Percentiles rank a stretch among this genome's conserved stretches.
Conservation (phyloP, 2,113 vertebrate species). For the Ptilonorhynchus violaceus region DNA sequence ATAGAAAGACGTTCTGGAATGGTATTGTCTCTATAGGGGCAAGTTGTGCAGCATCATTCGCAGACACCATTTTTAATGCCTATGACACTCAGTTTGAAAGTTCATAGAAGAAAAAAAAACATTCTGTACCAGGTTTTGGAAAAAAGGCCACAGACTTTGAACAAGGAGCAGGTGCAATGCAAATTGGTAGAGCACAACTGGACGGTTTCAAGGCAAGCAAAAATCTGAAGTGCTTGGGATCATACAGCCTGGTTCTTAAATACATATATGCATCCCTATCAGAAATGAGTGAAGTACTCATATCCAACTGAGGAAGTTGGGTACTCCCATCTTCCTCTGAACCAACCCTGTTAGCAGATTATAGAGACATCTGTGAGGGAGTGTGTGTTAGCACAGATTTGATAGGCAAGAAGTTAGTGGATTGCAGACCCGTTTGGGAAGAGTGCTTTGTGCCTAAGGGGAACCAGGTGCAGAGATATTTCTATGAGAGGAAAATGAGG, state of each 20-base stretch:
- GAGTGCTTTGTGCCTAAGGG: background rate
- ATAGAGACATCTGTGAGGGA: background rate
- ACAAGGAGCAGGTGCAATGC: background rate
- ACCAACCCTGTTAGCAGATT: background rate
- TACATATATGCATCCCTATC: background rate
- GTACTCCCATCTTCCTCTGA: background rate
- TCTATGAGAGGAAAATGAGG: background rate
- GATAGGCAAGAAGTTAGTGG: background rate
- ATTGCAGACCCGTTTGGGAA: background rate
- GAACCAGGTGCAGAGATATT: background rate
- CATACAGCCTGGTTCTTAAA: background rate
- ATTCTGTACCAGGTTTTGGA: background rate
- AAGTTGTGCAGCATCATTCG: fast-evolving
- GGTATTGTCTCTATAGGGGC: background rate
- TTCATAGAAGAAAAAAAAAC: background rate
- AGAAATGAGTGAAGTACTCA: background rate
- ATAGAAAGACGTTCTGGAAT: background rate
- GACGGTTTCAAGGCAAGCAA: background rate
- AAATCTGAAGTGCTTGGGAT: background rate
- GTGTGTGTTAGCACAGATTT: fast-evolving
- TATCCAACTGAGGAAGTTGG: too few species aligned
- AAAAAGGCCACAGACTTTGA: background rate
- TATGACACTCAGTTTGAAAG: background rate
- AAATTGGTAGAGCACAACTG: background rate
- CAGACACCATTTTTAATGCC: background rate